Percentiles rank a stretch among this genome's conserved stretches.
These are phyloP conservation scores for Cyrtodaria siliqua DNA, from an alignment of 2,888 invertebrate species.

Conservation along the genomic window DNA sequence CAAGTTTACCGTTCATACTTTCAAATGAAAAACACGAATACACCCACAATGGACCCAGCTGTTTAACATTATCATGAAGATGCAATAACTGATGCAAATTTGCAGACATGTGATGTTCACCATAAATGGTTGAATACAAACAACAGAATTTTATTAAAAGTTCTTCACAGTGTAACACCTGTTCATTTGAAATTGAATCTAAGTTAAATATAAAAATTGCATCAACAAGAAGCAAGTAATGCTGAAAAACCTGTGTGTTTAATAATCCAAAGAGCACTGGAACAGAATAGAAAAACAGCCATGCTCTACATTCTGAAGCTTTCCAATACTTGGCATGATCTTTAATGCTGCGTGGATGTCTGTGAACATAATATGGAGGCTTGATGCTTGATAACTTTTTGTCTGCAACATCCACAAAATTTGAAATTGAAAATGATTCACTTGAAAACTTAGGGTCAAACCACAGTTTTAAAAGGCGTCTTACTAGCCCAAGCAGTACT, in stretches of 20 bases:
- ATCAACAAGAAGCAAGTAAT: conserved; percentile 50
- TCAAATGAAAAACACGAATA: conserved; percentile 56
- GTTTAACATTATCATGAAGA: conserved; percentile 34
- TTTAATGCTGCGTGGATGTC: conserved; percentile 42
- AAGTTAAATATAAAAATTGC: conserved; percentile 49
- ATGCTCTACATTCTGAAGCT: conserved; percentile 54
- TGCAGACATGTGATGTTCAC: conserved; percentile 51
- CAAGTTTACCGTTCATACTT: conserved; percentile 49
- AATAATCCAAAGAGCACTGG: conserved; percentile 48
- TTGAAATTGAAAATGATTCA: conserved; percentile 22
- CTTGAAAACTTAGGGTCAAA: conserved; percentile 25
- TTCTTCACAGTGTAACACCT: conserved; percentile 33
- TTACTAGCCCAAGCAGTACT: conserved; percentile 20
- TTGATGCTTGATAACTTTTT: conserved; percentile 25
- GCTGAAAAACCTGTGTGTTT: conserved; percentile 24
- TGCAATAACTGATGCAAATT: conserved; percentile 55
- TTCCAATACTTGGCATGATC: conserved; percentile 53
- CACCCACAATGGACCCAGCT: conserved; percentile 54
- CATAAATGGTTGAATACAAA: conserved; percentile 42
- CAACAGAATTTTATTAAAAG: conserved; percentile 39
- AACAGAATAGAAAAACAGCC: conserved; percentile 49
- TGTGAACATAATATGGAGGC: conserved; percentile 44
- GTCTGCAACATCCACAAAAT: conserved; percentile 23
- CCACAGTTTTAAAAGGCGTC: conserved; percentile 20
- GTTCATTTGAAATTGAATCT: conserved; percentile 24